These are phyloP conservation scores for Dermochelys coriacea DNA, from an alignment of 2,797 vertebrate species.

Conservation along the genomic window DNA sequence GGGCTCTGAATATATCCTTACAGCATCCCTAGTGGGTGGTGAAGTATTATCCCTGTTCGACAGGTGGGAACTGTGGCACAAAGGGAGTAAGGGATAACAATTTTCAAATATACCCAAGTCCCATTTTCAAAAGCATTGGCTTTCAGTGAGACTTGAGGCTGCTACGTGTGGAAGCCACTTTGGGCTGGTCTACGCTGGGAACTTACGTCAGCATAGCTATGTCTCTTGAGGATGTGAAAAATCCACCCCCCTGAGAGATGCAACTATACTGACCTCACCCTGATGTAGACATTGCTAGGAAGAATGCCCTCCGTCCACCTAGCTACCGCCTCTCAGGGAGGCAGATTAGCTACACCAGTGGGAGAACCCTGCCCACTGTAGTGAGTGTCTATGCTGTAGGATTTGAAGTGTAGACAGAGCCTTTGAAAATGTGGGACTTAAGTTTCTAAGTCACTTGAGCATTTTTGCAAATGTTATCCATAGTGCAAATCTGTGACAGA, in stretches of 20 bases:
- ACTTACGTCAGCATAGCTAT: not conserved
- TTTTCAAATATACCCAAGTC: not conserved
- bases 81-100: not conserved
- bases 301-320: not conserved
- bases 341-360: not conserved
- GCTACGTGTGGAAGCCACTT: not conserved
- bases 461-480: not conserved
- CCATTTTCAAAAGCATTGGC: not conserved
- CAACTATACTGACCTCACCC: not conserved
- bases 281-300: not conserved
- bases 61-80: not conserved
- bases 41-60: not conserved
- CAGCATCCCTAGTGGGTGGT: not conserved
- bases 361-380: not conserved
- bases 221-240: not conserved
- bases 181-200: not conserved
- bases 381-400: not conserved
- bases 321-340: not conserved
- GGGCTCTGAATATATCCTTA: too few relatives aligned
- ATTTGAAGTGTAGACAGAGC: not conserved
- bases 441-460: not conserved
- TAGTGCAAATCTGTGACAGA: not conserved
- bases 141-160: not conserved
- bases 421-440: not conserved
- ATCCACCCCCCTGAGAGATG: not conserved